A percentile compares a stretch with the other conserved stretches of the same genome.
Evolutionary conservation across 2,113 vertebrate species (phyloP).

Genomic region (Ageneiosus marmoratus): DNA sequence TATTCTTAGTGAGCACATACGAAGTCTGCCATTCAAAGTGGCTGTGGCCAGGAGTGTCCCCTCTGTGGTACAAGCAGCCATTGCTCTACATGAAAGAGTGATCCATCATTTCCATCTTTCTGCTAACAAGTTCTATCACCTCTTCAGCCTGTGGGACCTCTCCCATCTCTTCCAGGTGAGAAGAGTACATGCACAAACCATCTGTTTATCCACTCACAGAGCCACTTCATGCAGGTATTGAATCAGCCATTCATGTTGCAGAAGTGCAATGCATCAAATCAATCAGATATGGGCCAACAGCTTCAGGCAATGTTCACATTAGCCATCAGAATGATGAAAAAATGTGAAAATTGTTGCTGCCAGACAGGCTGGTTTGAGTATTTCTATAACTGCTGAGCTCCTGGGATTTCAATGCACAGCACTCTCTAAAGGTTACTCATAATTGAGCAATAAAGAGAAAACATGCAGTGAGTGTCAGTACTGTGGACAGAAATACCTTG

Average conservation of each 20-base stretch:
- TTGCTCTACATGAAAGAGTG: conserved; percentile 72
- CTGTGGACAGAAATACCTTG: background rate
- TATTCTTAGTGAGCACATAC: conserved; percentile 73
- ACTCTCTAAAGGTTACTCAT: background rate
- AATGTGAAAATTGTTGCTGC: background rate
- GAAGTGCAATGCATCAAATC: background rate
- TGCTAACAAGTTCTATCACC: conserved; percentile 78
- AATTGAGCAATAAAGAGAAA: background rate
- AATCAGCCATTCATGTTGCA: background rate
- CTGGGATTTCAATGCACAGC: background rate
- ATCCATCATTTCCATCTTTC: conserved; percentile 73
- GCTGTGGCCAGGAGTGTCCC: conserved; percentile 62
- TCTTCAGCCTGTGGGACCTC: conserved; percentile 78
- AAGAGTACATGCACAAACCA: conserved; percentile 14
- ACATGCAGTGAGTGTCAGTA: background rate
- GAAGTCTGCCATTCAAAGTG: conserved; percentile 65
- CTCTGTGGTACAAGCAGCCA: conserved; percentile 68
- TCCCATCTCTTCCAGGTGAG: conserved; percentile 77
- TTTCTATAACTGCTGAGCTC: background rate
- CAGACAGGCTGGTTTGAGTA: background rate
- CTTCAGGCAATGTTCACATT: background rate
- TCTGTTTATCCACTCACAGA: background rate
- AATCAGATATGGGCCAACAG: background rate
- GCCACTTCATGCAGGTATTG: background rate
- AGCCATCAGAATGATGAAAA: background rate